phyloP scores from a whole-genome alignment of 1,140 invertebrate species.

The Drosophila pruinosa region DNA sequence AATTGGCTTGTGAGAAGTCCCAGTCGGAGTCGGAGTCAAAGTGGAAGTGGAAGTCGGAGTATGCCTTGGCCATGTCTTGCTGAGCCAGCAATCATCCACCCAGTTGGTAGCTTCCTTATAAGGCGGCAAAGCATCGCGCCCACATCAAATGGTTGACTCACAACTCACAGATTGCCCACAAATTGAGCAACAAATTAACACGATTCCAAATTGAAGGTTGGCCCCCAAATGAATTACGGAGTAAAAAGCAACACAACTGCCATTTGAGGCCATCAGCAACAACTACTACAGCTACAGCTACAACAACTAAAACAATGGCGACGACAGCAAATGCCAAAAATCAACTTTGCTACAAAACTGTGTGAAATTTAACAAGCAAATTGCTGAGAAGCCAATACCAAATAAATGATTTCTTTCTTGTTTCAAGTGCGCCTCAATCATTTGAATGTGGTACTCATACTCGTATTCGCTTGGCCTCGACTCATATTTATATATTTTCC shows the following conservation, averaged over 20 bases:
- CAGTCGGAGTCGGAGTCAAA: not conserved
- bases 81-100: not conserved
- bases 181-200: constrained; percentile 57
- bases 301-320: not conserved
- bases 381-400: not conserved
- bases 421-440: constrained; percentile 16
- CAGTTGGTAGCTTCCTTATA: constrained; percentile 22
- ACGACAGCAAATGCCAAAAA: not conserved
- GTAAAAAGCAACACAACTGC: constrained; percentile 8
- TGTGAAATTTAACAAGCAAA: constrained; percentile 15
- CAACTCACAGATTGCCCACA: constrained; percentile 21
- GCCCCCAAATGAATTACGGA: constrained; percentile 10
- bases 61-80: constrained; percentile 16
- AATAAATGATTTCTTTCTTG: not conserved
- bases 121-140: constrained; percentile 31
- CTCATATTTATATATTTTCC: too few relatives aligned
- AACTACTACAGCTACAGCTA: constrained; percentile 1
- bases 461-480: too few relatives aligned
- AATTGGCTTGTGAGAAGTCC: constrained; percentile 6
- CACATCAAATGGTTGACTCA: constrained; percentile 40
- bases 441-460: constrained; percentile 66
- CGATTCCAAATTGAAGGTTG: constrained; percentile 53
- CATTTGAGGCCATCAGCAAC: constrained; percentile 23
- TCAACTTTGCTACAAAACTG: not conserved
- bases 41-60: not conserved